These are phyloP conservation scores for Chlorospingus semifuscus DNA, from an alignment of 2,797 vertebrate species.

Conservation along the genomic window DNA sequence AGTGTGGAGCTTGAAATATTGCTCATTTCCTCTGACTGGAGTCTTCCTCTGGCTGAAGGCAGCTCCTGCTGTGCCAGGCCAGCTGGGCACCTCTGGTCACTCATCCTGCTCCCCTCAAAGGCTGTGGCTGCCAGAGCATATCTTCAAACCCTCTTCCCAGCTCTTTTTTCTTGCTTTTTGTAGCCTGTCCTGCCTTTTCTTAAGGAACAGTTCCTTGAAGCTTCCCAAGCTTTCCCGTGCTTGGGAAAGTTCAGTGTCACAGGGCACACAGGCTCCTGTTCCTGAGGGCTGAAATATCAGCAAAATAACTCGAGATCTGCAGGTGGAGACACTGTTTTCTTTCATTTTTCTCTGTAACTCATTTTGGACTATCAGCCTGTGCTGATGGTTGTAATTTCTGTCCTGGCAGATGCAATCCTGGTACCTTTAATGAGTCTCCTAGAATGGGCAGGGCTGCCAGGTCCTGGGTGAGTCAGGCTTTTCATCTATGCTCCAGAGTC, in stretches of 20 bases:
- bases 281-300: not conserved
- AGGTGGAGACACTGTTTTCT: not conserved
- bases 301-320: not conserved
- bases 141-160: not conserved
- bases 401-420: not conserved
- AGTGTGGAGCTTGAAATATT: not conserved
- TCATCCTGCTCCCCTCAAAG: not conserved
- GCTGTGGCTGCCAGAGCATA: not conserved
- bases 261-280: not conserved
- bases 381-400: not conserved
- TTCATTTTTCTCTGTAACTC: not conserved
- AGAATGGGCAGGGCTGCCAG: not conserved
- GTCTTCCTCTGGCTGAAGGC: not conserved
- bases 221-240: not conserved
- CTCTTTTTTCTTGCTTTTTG: not conserved
- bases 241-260: fast-evolving
- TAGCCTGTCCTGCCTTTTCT: not conserved
- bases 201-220: not conserved
- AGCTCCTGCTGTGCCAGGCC: not conserved
- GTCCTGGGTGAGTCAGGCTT: not conserved
- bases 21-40: not conserved
- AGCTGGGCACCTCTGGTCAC: not conserved
- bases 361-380: not conserved
- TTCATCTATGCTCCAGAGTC: not conserved
- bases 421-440: not conserved